Conservation (phyloP, 2,797 vertebrate species). For the Paratrypauchen microcephalus region DNA sequence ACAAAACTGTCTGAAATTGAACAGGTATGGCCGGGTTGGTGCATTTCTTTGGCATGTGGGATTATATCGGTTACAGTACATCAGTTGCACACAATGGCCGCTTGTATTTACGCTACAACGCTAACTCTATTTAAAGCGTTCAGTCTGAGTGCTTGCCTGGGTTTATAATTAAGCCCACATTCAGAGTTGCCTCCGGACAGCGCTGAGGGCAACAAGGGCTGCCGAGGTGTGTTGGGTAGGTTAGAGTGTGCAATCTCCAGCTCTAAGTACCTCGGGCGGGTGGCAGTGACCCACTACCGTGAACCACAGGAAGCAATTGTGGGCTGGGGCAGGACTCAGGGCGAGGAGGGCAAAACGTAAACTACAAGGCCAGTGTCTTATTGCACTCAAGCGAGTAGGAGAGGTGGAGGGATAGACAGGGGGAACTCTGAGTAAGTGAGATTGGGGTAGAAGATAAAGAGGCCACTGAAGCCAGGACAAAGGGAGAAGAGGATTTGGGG, state of each 20-base stretch:
- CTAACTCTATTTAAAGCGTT: constrained; percentile 13
- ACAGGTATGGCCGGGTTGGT: neutral
- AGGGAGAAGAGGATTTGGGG: constrained; percentile 22
- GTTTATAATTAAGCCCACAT: constrained; percentile 56
- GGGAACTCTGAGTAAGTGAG: constrained; percentile 50
- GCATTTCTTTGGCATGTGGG: neutral
- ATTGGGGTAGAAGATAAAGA: constrained; percentile 46
- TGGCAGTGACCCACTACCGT: constrained; percentile 63
- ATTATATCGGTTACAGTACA: neutral
- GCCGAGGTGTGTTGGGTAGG: constrained; percentile 34
- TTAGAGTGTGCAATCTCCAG: constrained; percentile 70
- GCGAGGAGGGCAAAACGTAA: constrained; percentile 57
- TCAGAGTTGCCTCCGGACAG: constrained; percentile 31
- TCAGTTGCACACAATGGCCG: constrained; percentile 10
- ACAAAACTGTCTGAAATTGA: neutral
- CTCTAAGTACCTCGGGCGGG: constrained; percentile 68
- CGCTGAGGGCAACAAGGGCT: constrained; percentile 32
- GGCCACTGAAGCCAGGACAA: constrained; percentile 15
- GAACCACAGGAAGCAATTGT: constrained; percentile 70
- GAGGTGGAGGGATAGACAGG: constrained; percentile 48
- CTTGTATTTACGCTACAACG: constrained; percentile 23
- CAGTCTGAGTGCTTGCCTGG: constrained; percentile 32
- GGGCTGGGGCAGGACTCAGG: constrained; percentile 53
- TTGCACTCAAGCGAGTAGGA: constrained; percentile 65
- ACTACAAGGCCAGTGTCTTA: constrained; percentile 71